Base-by-base conservation (phyloP, 2,888 invertebrate species). In the Watsonalla binaria region DNA sequence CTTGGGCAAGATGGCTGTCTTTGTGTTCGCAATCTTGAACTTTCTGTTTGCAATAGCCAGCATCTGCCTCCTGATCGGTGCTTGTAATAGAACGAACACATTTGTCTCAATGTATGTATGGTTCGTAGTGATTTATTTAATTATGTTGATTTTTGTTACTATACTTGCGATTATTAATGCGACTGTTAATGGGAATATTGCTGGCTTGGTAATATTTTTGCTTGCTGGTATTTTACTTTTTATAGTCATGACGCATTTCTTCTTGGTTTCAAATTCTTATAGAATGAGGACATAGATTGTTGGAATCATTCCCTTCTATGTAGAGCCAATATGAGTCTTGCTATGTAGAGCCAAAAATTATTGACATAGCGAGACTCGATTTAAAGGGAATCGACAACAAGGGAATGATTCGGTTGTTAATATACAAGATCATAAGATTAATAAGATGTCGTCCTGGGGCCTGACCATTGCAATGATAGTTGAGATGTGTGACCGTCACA, bases 261-360 rank as follows among this genome's bases (percentile, higher is more conserved):
- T 53, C 49, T 35, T 56, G 34, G 56, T 56, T 6, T 33, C 56
- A 6, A 56, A 56, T 14, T 56, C 56, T 2, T 56, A 46, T 53
- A 56, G 56, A 39, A 56, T 56, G 14, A 35, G 51, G 45, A 49
- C 48, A 6, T 13, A 42, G 42, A 7, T 39, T 6, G 9, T 39
- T 5, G n/a, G 13, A n/a, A n/a, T n/a, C n/a, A n/a, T n/a, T n/a
- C n/a, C n/a, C n/a, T n/a, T n/a, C n/a, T n/a, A n/a, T n/a, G n/a
- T n/a, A n/a, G n/a, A n/a, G n/a, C n/a, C n/a, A n/a, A n/a, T n/a
- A n/a, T n/a, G n/a, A n/a, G n/a, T n/a, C n/a, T n/a, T n/a, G n/a
- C n/a, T n/a, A n/a, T n/a, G n/a, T n/a, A n/a, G n/a, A n/a, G n/a
- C n/a, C n/a, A n/a, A n/a, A n/a, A n/a, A n/a, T n/a, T n/a, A n/a